Evolutionary conservation across 2,888 invertebrate species (phyloP).

Genomic region (Hylaea fasciaria): DNA sequence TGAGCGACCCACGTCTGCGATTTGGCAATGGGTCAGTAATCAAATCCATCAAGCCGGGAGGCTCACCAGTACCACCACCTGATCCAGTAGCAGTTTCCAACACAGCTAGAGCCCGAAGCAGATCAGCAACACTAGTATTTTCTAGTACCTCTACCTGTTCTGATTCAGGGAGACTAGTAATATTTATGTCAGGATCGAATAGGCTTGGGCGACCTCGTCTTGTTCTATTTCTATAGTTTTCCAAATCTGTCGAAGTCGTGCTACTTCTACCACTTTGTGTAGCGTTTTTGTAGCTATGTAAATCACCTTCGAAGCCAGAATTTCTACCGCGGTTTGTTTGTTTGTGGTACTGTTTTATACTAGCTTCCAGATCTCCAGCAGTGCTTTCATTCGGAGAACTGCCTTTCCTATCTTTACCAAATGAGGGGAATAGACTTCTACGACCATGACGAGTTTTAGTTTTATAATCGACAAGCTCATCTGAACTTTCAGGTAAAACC

Average conservation of each 20-base stretch:
- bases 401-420: constrained; percentile 73
- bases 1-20: constrained; percentile 68
- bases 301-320: constrained; percentile 62
- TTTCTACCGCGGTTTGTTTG: constrained; percentile 65
- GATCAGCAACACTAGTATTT: constrained; percentile 92
- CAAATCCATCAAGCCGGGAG: constrained; percentile 62
- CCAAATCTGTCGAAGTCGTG: constrained; percentile 64
- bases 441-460: constrained; percentile 73
- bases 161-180: constrained; percentile 68
- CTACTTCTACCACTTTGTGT: constrained; percentile 53
- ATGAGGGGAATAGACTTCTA: constrained; percentile 73
- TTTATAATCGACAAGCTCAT: constrained; percentile 75
- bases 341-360: constrained; percentile 73
- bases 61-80: constrained; percentile 37
- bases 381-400: constrained; percentile 61
- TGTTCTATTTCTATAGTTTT: constrained; percentile 72
- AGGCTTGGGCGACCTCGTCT: constrained; percentile 74
- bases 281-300: constrained; percentile 54
- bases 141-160: constrained; percentile 88
- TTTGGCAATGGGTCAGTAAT: constrained; percentile 56
- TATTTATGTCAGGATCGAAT: constrained; percentile 77
- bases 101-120: constrained; percentile 90
- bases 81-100: constrained; percentile 75
- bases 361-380: constrained; percentile 71
- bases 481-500: constrained; percentile 75